Conservation (phyloP, 2,888 invertebrate species). For the Lissonota sp. region DNA sequence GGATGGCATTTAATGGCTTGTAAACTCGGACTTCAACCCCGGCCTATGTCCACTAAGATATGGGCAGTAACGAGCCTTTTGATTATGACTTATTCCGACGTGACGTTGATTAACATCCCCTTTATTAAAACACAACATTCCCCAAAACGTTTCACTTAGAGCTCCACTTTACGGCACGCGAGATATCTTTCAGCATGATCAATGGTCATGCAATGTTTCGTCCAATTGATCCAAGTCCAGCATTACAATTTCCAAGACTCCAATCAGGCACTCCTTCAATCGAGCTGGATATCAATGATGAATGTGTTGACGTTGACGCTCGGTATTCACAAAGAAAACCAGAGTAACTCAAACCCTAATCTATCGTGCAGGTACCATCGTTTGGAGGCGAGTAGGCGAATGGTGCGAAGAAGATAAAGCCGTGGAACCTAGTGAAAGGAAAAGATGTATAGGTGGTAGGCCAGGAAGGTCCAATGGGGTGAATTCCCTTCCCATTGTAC, state of each 20-base stretch:
- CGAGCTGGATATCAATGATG: not conserved
- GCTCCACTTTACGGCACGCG: not conserved
- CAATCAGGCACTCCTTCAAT: not conserved
- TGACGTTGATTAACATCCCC: constrained; percentile 2
- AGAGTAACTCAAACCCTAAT: constrained; percentile 8
- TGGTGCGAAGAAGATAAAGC: constrained; percentile 45
- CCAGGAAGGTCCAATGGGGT: constrained; percentile 12
- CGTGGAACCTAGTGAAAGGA: constrained; percentile 2
- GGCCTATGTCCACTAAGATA: not conserved
- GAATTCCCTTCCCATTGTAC: constrained; percentile 1
- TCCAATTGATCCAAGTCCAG: no score
- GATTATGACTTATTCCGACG: constrained; percentile 22
- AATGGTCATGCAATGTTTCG: no score
- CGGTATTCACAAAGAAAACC: constrained; percentile 35
- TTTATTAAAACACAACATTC: not conserved
- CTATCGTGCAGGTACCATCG: constrained; percentile 30
- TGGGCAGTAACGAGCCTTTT: not conserved
- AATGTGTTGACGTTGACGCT: constrained; percentile 28
- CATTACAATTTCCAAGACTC: no score
- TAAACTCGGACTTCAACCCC: constrained; percentile 13
- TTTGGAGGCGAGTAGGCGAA: constrained; percentile 35
- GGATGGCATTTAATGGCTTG: constrained; percentile 37
- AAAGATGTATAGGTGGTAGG: constrained; percentile 37
- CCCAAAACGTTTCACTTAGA: not conserved
- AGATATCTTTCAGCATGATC: not conserved